Base-by-base conservation (phyloP, 2,888 invertebrate genomes). In the Lucinisca nassula region DNA sequence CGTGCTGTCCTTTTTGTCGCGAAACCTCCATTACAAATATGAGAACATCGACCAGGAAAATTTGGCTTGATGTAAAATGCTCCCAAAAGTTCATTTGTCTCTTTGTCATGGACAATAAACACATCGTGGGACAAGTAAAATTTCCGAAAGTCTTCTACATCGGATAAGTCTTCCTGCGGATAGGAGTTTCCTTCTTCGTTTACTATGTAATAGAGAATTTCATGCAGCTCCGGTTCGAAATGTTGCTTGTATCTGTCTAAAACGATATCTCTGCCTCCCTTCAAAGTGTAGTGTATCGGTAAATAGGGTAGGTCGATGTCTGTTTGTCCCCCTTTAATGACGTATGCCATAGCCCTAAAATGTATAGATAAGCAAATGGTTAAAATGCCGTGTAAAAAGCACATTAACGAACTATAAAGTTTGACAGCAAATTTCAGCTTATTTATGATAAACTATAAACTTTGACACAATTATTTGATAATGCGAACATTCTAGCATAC, bases 21-120 rank as follows among this genome's bases (percentile, higher is more conserved):
- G 77, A 93, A 93, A 27, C 93, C 93, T 40, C 84, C 89, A 45
- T 93, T 93, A 40, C 90, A 91, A 0, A 92, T 92, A 84, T 93
- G 93, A 2, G 91, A 91, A 58, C 90, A 91, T 61, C 93, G 81
- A 17, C 91, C 93, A 0, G 93, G 93, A 88, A 92, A 93, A 72
- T 93, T 93, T 17, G 92, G 92, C 73, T 93, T 93, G 6, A 93
- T 87, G 72, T 92, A 92, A 45, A 92, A 92, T 0, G 89, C 89
- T 17, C 92, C 92, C 12, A 92, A 72, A 30, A 93, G 83, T 78
- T 89, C 88, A 12, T 77, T 79, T 30, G 90, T 80, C 24, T 58
- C n/a, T 67, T 70, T 78, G 38, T 88, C 82, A 4, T 55, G 75
- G 45, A 91, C 91, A 17, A 93, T 91, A 73, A 92, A 93, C 0